phyloP scores from a whole-genome alignment of 2,888 invertebrate species.

The Sphaerophoria taeniata region DNA sequence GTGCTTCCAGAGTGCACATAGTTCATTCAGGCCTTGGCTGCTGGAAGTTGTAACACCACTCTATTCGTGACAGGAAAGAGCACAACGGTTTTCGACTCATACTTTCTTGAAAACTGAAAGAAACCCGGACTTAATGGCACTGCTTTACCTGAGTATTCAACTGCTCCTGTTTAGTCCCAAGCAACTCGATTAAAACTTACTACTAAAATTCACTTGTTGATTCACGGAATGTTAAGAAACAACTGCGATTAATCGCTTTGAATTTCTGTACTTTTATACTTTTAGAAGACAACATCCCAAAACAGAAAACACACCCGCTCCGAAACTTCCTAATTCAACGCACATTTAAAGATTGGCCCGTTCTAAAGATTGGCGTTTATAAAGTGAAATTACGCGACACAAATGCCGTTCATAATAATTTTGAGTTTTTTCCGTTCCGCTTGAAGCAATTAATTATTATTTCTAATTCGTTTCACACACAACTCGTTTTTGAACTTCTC shows the following conservation, averaged over 20 bases:
- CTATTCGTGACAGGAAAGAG: too few species aligned
- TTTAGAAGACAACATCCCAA: neutral
- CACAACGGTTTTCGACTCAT: too few species aligned
- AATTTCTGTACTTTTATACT: conserved; percentile 60
- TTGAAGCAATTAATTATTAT: conserved; percentile 74
- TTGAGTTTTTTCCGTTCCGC: conserved; percentile 43
- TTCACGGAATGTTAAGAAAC: conserved; percentile 44
- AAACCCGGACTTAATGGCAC: too few species aligned
- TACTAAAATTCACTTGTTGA: conserved; percentile 57
- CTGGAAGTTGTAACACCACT: too few species aligned
- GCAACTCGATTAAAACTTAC: neutral
- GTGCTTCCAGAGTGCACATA: too few species aligned
- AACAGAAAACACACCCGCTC: neutral
- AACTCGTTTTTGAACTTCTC: conserved; percentile 67
- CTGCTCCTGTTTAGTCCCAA: neutral
- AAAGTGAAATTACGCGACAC: conserved; percentile 70
- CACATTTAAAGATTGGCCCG: conserved; percentile 42
- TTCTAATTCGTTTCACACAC: conserved; percentile 75
- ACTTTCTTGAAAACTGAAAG: too few species aligned
- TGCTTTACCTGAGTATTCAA: conserved; percentile 35
- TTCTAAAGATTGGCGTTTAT: conserved; percentile 58
- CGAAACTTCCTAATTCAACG: neutral
- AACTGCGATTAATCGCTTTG: conserved; percentile 53
- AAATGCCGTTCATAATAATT: conserved; percentile 50
- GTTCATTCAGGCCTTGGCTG: too few species aligned